Evolutionary conservation across 2,888 invertebrate species (phyloP).

Genomic region (Ditylenchus weischeri): DNA sequence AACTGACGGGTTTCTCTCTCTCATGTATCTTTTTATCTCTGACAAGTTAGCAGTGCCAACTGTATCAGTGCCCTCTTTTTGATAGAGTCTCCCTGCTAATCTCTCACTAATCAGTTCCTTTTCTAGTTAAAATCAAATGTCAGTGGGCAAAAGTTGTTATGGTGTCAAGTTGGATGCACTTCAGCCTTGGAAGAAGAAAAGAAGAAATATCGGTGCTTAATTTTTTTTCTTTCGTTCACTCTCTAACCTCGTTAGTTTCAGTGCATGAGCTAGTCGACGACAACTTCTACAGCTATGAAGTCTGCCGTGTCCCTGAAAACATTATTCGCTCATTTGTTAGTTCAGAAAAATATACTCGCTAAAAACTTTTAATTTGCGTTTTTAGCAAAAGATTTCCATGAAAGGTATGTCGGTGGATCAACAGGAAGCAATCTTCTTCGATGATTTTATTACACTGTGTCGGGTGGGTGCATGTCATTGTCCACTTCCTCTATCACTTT

Average conservation of each 20-base stretch:
- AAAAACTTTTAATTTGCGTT: neutral
- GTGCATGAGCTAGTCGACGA: conserved; percentile 5
- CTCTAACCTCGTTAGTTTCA: neutral
- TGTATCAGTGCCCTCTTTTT: neutral
- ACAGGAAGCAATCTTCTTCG: conserved; percentile 17
- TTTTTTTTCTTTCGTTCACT: neutral
- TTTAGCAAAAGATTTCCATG: conserved; percentile 19
- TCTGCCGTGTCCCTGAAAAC: conserved; percentile 12
- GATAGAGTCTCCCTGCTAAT: neutral
- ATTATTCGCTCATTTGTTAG: conserved; percentile 9
- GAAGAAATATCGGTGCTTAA: conserved; percentile 15
- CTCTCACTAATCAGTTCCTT: neutral
- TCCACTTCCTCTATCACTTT: neutral
- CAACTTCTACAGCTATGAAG: conserved; percentile 16
- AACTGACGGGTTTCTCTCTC: too few species aligned
- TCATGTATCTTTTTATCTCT: neutral
- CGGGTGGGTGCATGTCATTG: conserved; percentile 8
- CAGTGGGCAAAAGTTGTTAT: too few species aligned
- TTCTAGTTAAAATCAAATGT: too few species aligned
- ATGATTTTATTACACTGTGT: conserved; percentile 21
- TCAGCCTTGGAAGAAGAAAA: conserved; percentile 12
- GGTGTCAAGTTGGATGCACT: conserved; percentile 8
- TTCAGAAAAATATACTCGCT: neutral
- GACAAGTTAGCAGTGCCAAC: too few species aligned
- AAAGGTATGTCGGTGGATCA: conserved; percentile 2